Base-by-base conservation (phyloP, 2,888 invertebrate genomes). In the Euzetes globulus region DNA sequence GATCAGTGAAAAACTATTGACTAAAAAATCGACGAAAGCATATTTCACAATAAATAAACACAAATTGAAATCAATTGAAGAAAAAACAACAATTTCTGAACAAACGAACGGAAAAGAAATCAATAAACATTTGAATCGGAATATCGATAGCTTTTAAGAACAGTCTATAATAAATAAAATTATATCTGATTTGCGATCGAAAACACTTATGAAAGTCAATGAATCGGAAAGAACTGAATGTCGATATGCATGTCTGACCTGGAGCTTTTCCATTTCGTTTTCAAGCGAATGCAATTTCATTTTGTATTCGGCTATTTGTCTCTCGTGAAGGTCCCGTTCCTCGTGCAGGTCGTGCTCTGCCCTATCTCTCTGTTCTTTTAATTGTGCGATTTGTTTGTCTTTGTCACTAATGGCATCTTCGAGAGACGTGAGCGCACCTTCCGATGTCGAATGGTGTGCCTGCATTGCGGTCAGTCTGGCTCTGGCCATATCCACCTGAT, bases 371-470 rank as follows among this genome's bases (percentile, higher is more conserved):
- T 97, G 96, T 81, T 98, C 96, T 79, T 92, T 86, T 77, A 96
- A 85, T 82, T 94, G 95, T 79, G 91, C 89, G 86, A 99, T 95
- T 85, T 97, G 97, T 83, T 94, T 94, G 81, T 98, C 97, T 85
- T 96, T 96, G 82, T 97, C 97, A 71, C 91, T 90, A 79, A 97
- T 92, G 17, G 93, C 93, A 85, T 96, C 96, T 85, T 97, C 96
- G 58, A 97, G 87, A 78, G 92, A 91, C 72, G 92, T 91, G 73
- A 96, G 85, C 1, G 95, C 94, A 72, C 93, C 94, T 86, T 95
- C 95, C 13, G 92, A 92, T 77, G 92, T 83, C 90, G 84, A 93
- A 82, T 94, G 93, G 81, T 95, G 94, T 19, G 93, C 93, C 85
- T 94, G 94, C 89, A 95, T 92, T 76, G 94, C 92, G 70, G 92